phyloP scores from a whole-genome alignment of 2,113 vertebrate genomes.

The Microtus richardsoni region DNA sequence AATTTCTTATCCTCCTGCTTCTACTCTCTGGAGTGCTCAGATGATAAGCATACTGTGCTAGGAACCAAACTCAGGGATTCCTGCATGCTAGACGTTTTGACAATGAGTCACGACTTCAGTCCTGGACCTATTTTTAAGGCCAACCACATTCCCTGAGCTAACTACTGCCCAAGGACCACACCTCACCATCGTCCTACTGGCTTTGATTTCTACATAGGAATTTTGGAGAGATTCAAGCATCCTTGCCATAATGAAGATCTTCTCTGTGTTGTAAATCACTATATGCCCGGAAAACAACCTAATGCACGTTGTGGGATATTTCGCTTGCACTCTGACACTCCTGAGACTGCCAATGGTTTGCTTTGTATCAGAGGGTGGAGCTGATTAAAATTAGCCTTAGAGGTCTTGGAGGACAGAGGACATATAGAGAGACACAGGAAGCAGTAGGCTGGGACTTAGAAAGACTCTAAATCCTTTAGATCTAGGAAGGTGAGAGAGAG shows the following conservation, averaged over 20 bases:
- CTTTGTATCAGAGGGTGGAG: not conserved
- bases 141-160: not conserved
- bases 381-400: not conserved
- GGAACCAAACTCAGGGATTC: not conserved
- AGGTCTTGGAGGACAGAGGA: not conserved
- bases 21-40: not conserved
- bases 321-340: not conserved
- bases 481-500: not conserved
- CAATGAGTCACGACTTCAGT: not conserved
- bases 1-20: not conserved
- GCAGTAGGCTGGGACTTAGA: not conserved
- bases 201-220: not conserved
- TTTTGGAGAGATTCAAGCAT: not conserved
- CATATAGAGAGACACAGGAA: not conserved
- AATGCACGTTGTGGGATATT: not conserved
- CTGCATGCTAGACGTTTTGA: not conserved
- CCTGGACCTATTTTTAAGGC: not conserved
- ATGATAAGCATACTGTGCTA: not conserved
- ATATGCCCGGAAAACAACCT: not conserved
- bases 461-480: not conserved
- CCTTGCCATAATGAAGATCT: not conserved
- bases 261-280: not conserved
- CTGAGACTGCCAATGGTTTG: not conserved
- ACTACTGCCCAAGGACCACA: not conserved
- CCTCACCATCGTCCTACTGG: not conserved